Base-by-base conservation (phyloP, 2,888 invertebrate species). In the Stenodera caucasica region DNA sequence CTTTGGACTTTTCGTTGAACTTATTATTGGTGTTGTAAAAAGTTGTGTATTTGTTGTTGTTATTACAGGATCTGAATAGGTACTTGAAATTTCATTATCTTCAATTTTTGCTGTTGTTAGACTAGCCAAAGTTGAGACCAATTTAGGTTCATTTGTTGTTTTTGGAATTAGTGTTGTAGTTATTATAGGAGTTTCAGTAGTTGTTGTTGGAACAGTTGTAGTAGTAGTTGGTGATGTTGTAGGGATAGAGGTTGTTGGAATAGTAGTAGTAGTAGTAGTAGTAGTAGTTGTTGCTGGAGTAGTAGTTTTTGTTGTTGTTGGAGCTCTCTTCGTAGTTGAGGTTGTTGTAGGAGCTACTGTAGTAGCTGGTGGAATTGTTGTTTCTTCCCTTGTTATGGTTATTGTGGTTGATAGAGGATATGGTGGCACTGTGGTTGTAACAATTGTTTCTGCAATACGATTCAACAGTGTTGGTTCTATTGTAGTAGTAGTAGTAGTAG, bases 1-100 rank as follows among this genome's bases (percentile, higher is more conserved):
- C 55, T 70, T 74, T 29, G 75, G 68, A 65, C 74, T 77, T 11
- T 53, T 64, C 11, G 61, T 58, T 9, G 55, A 21, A 29, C 32
- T 49, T 8, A 21, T n/a, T 30, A 15, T 12, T 23, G 45, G 45
- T 12, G 45, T 23, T 45, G 45, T 23, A 12, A 45, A 45, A 12
- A 12, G 2, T 45, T 23, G 45, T 3, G 58, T 52, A 5, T 37
- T 59, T 2, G 55, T n/a, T 11, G 62, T 63, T 8, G 59, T 58
- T n/a, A 63, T 49, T 11, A 60, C 61, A 37, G 65, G 55, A 12
- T 63, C 15, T 55, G 55, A 60, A 26, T 45, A 7, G 18, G 45
- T 45, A 45, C 45, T 45, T 1, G 60, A 60, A 23, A 45, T 12
- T n/a, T 45, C 45, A 45, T 45, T 45, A 2, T 45, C 45, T 45